Evolutionary conservation across 2,888 invertebrate species (phyloP).

Genomic region (Lysandra bellargus): DNA sequence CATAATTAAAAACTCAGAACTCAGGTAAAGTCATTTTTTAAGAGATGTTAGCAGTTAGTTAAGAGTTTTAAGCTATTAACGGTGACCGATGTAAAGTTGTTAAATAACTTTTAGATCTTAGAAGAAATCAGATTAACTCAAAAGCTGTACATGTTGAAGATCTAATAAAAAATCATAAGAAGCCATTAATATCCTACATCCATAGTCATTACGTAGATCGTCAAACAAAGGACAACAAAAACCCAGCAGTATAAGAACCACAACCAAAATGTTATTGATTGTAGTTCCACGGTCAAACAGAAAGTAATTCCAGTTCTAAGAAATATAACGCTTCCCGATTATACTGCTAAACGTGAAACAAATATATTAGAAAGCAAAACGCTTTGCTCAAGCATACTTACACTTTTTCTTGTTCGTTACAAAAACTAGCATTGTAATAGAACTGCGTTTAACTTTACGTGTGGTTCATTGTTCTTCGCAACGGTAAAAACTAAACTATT

Average conservation of each 20-base stretch:
- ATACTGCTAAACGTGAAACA: slow-evolving; percentile 21
- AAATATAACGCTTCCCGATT: not conserved
- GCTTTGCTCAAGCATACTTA: slow-evolving; percentile 18
- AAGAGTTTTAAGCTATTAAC: not conserved
- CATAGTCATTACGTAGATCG: not conserved
- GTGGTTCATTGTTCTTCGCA: not conserved
- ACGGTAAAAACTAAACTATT: slow-evolving; percentile 5
- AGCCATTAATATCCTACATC: too few species aligned
- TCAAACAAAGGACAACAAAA: not conserved
- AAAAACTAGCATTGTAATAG: slow-evolving; percentile 20
- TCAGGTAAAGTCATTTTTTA: too few species aligned
- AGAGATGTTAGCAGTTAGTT: too few species aligned
- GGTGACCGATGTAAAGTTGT: not conserved
- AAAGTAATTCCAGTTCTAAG: slow-evolving; percentile 9
- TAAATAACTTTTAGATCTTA: not conserved
- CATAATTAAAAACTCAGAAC: too few species aligned
- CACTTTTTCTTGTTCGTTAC: slow-evolving; percentile 22
- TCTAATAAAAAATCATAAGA: not conserved
- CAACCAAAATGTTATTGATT: not conserved
- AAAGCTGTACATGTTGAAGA: not conserved
- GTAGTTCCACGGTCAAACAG: not conserved
- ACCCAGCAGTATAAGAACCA: not conserved
- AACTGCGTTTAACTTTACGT: not conserved
- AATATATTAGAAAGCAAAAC: slow-evolving; percentile 30
- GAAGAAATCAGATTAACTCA: not conserved